Conservation (phyloP, 2,797 vertebrate genomes). For the Helicolenus hilgendorfi region DNA sequence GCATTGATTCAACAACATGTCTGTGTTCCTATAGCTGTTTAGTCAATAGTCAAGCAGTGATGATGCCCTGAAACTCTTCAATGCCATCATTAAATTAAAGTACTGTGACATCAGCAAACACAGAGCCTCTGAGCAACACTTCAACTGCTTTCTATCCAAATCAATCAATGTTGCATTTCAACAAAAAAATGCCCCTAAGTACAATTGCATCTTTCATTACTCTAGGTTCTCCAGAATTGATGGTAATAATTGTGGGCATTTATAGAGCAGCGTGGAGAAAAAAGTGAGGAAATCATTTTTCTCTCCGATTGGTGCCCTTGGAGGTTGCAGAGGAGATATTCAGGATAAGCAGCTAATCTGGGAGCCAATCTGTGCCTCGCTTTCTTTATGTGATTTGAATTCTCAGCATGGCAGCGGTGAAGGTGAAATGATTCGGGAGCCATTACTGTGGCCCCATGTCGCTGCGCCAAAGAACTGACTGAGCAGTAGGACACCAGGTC, state of each 20-base stretch:
- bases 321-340: constrained; percentile 58
- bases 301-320: constrained; percentile 48
- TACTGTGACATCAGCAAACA: constrained; percentile 21
- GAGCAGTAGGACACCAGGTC: constrained; percentile 69
- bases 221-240: constrained; percentile 5
- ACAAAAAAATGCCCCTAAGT: background rate
- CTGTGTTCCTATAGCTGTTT: background rate
- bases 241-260: constrained; percentile 6
- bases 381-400: constrained; percentile 73
- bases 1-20: background rate
- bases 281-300: constrained; percentile 22
- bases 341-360: constrained; percentile 72
- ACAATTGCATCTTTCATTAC: constrained; percentile 22
- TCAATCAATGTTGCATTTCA: constrained; percentile 8
- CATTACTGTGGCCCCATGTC: constrained; percentile 67
- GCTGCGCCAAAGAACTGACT: constrained; percentile 48
- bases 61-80: background rate
- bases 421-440: constrained; percentile 75
- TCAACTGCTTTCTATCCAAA: constrained; percentile 20
- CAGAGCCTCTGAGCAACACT: background rate
- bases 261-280: background rate
- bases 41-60: background rate
- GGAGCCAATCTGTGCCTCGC: constrained; percentile 54
- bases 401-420: constrained; percentile 65
- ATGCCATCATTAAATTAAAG: background rate